Evolutionary conservation across 1,140 invertebrate genomes (phyloP).

Genomic region (Stegodyphus mimosarum): DNA sequence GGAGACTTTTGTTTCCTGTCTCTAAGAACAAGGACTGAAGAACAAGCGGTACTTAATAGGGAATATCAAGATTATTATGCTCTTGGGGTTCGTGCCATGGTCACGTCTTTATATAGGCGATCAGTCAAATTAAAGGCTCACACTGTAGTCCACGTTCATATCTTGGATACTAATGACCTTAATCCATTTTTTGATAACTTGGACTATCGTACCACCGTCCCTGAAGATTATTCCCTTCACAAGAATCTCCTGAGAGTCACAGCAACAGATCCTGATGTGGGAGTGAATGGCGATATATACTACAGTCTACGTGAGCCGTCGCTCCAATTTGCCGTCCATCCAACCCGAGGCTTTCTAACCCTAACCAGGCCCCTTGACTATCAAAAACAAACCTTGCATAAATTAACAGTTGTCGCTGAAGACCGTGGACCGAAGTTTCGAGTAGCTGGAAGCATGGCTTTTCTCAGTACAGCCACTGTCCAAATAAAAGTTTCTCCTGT

Average conservation of each 20-base stretch:
- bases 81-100: conserved; percentile 81
- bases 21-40: conserved; percentile 85
- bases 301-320: conserved; percentile 87
- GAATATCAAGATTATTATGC: conserved; percentile 87
- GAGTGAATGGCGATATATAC: conserved; percentile 94
- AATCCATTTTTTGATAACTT: conserved; percentile 88
- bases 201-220: conserved; percentile 82
- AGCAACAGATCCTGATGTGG: conserved; percentile 94
- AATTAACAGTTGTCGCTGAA: conserved; percentile 82
- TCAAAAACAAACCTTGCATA: conserved; percentile 15
- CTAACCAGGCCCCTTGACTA: conserved; percentile 80
- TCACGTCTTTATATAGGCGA: conserved; percentile 52
- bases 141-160: conserved; percentile 78
- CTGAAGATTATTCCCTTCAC: conserved; percentile 88
- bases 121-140: conserved; percentile 60
- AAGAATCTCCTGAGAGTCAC: conserved; percentile 68
- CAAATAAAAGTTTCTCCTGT: conserved; percentile 83
- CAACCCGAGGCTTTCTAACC: conserved; percentile 89
- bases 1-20: conserved; percentile 94
- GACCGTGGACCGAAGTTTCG: conserved; percentile 81
- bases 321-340: conserved; percentile 89
- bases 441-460: conserved; percentile 67
- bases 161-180: conserved; percentile 91
- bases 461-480: conserved; percentile 76
- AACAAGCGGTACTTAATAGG: conserved; percentile 86